Evolutionary conservation across 2,797 vertebrate genomes (phyloP), one percentile per base, ranked within the genome.

Genomic region (Caiman crocodilus): DNA sequence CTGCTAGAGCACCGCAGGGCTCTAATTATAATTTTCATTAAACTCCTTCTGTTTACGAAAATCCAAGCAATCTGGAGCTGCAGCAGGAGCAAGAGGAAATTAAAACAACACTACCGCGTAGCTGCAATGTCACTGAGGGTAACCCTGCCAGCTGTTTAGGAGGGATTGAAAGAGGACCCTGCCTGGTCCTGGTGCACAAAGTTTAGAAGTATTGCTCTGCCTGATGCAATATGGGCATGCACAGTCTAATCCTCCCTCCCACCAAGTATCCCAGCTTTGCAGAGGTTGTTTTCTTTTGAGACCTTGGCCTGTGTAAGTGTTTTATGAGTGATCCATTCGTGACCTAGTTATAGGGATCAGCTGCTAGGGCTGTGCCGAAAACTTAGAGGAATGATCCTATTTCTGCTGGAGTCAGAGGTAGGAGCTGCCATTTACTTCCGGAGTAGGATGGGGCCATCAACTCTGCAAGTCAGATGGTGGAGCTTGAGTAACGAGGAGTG

Each of bases 1-100:
- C 95, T 87, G 96, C 94, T 15, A 93, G 95, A 96, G 92, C 97
- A 95, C 97, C 83, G 79, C 93, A 13, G 97, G 96, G 96, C 95
- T 96, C 96, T 97, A 95, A 97, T 97, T 97, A 97, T 93, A 95
- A 97, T 96, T 97, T 97, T 96, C 96, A 97, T 97, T 97, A 97
- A 97, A 97, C 94, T 94, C 96, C 96, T 94, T 96, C 96, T 97
- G 96, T 97, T 97, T 97, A 90, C 5, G 90, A 97, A 94, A 92
- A 97, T 90, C 92, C 90, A 28, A 81, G 95, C 94, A 95, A 94
- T 97, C 95, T 96, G 97, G 93, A 92, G 67, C 50, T 96, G 94
- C 94, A 80, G 94, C 71, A 85, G 95, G 84, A 96, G 93, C 85
- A 79, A 86, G 90, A 91, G 94, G 94, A 96, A 97, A 97, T 97